Conservation (phyloP, 1,140 invertebrate genomes). For the Trichomalopsis sarcophagae region DNA sequence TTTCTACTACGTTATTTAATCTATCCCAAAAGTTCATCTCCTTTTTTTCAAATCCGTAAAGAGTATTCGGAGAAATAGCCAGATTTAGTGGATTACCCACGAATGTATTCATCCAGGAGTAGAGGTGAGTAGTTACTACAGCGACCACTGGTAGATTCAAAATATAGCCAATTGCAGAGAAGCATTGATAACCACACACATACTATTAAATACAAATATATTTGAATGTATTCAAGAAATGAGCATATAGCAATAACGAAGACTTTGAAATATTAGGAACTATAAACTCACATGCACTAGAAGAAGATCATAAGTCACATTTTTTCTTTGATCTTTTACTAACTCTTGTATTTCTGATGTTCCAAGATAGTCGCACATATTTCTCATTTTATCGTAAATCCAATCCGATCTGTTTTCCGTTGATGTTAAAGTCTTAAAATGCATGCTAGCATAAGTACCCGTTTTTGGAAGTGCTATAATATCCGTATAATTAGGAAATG, state of each 20-base stretch:
- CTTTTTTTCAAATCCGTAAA: slow-evolving; percentile 65
- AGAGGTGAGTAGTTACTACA: slow-evolving; percentile 76
- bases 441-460: background rate
- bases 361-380: slow-evolving; percentile 29
- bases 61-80: slow-evolving; percentile 77
- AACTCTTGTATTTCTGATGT: slow-evolving; percentile 55
- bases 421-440: slow-evolving; percentile 9
- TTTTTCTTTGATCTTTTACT: slow-evolving; percentile 57
- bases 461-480: background rate
- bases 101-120: slow-evolving; percentile 78
- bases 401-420: background rate
- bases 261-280: background rate
- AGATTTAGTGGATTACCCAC: slow-evolving; percentile 78
- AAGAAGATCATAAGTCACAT: slow-evolving; percentile 61
- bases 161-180: slow-evolving; percentile 75
- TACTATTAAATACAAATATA: slow-evolving; percentile 12
- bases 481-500: slow-evolving; percentile 68
- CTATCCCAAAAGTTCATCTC: slow-evolving; percentile 63
- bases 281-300: slow-evolving; percentile 56
- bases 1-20: background rate
- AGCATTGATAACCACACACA: slow-evolving; percentile 56
- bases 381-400: background rate
- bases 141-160: slow-evolving; percentile 78
- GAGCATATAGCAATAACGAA: background rate
- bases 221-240: background rate